These are phyloP conservation scores for Tetranychus urticae DNA, from an alignment of 1,140 invertebrate genomes.

Conservation along the genomic window DNA sequence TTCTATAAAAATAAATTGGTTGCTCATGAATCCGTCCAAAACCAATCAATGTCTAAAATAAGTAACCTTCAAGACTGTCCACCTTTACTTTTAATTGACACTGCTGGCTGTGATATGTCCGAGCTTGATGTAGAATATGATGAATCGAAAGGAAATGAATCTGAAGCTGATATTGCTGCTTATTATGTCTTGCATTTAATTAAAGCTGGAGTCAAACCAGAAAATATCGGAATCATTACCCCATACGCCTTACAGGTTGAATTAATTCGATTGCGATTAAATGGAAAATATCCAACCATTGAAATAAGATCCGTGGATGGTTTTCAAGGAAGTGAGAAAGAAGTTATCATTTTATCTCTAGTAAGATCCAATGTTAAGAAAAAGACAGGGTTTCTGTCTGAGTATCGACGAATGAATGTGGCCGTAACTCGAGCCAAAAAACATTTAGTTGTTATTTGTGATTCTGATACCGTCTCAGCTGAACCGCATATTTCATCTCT, in stretches of 20 bases:
- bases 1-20: not conserved
- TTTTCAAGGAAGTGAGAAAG: conserved; percentile 37
- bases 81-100: conserved; percentile 26
- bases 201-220: conserved; percentile 21
- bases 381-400: conserved; percentile 33
- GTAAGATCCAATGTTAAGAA: conserved; percentile 28
- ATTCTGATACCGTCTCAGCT: conserved; percentile 16
- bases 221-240: conserved; percentile 32
- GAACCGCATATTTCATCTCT: not conserved
- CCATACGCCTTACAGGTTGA: conserved; percentile 32
- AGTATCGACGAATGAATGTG: conserved; percentile 33
- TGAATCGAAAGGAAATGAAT: conserved; percentile 25
- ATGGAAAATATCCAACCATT: conserved; percentile 16
- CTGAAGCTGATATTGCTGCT: conserved; percentile 29
- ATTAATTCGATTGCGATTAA: conserved; percentile 17
- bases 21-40: conserved; percentile 50
- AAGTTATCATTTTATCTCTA: conserved; percentile 31
- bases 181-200: conserved; percentile 26
- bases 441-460: conserved; percentile 30
- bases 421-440: conserved; percentile 33
- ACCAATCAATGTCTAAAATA: conserved; percentile 25
- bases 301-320: conserved; percentile 34
- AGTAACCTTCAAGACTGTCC: conserved; percentile 17
- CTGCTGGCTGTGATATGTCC: conserved; percentile 22
- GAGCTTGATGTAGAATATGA: conserved; percentile 12